phyloP scores from a whole-genome alignment of 2,113 vertebrate genomes.

The Stomatorhinus ivindoensis region DNA sequence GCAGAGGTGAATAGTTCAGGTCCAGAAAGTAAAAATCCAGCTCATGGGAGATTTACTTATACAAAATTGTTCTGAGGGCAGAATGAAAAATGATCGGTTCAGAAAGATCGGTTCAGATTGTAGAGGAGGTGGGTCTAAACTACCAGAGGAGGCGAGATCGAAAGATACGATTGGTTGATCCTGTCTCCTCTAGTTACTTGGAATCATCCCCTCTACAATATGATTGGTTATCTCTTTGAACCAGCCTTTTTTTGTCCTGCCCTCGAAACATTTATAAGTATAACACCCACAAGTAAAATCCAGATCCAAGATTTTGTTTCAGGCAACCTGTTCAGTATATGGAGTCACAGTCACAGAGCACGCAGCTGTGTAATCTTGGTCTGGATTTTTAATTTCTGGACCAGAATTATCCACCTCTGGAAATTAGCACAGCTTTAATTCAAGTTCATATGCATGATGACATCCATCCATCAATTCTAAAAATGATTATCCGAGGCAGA shows the following conservation, averaged over 20 bases:
- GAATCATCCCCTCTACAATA: too few species aligned
- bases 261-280: too few species aligned
- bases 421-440: not conserved
- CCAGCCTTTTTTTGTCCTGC: too few species aligned
- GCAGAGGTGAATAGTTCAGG: not conserved
- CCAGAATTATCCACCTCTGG: not conserved
- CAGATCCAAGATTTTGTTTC: not conserved
- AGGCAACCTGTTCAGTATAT: not conserved
- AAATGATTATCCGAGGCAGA: not conserved
- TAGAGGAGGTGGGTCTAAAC: too few species aligned
- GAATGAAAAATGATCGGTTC: too few species aligned
- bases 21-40: not conserved
- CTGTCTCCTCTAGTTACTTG: too few species aligned
- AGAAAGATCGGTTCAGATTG: too few species aligned
- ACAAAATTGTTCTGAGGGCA: too few species aligned
- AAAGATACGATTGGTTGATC: too few species aligned
- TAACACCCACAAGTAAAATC: not conserved
- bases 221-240: too few species aligned
- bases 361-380: not conserved
- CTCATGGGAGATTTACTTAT: too few species aligned
- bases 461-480: not conserved
- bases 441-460: not conserved
- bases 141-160: too few species aligned
- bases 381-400: not conserved
- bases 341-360: not conserved